Evolutionary conservation across 2,797 vertebrate species (phyloP).

Genomic region (Stomatorhinus walkeri): DNA sequence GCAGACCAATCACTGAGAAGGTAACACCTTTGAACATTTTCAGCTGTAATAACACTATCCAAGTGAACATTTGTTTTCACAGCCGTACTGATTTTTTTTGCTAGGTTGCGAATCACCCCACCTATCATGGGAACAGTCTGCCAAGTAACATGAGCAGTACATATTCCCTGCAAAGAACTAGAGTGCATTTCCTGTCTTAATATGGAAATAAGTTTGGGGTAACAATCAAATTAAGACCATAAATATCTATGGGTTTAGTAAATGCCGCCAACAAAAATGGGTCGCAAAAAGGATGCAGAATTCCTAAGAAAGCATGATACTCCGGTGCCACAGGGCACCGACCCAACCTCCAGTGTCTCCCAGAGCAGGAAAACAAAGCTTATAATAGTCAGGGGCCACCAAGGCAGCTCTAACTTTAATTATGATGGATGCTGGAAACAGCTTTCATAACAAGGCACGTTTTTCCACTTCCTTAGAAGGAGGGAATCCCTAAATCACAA

Average conservation of each 20-base stretch:
- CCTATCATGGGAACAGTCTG: background rate
- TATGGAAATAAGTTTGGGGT: background rate
- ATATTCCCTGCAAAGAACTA: background rate
- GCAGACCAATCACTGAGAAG: background rate
- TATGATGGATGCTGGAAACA: slow-evolving; percentile 41
- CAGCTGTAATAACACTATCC: background rate
- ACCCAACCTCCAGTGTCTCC: background rate
- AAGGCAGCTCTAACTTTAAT: slow-evolving; percentile 25
- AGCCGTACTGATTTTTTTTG: background rate
- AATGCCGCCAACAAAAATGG: background rate
- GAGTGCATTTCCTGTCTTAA: background rate
- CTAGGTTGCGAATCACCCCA: background rate
- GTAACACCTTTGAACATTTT: background rate
- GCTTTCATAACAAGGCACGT: slow-evolving; percentile 36
- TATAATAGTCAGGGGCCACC: background rate
- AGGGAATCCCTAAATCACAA: slow-evolving; percentile 22
- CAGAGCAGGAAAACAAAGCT: background rate
- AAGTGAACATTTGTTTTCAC: background rate
- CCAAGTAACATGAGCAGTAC: no score
- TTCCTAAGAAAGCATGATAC: background rate
- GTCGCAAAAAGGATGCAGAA: background rate
- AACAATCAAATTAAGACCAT: background rate
- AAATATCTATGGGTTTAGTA: background rate
- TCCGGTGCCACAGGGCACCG: background rate
- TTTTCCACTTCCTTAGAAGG: slow-evolving; percentile 33